Percentiles rank a stretch among this genome's conserved stretches.
Evolutionary conservation across 2,797 vertebrate species (phyloP).

Genomic region (Novumbra hubbsi): DNA sequence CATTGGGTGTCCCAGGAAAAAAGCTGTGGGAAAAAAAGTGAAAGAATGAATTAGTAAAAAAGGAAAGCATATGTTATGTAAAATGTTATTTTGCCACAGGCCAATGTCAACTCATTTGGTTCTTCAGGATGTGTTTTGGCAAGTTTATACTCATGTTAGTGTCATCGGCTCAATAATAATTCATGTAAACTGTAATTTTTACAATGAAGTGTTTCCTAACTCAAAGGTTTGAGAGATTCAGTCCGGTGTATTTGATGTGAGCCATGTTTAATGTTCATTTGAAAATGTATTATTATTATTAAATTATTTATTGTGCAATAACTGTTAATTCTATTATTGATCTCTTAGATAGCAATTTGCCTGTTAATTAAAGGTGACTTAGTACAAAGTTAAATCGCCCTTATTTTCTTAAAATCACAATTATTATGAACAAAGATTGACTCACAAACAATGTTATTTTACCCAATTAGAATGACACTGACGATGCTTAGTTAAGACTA

Average conservation of each 20-base stretch:
- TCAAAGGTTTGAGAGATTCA: constrained; percentile 3
- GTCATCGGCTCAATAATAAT: constrained; percentile 33
- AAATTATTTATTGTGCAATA: constrained; percentile 14
- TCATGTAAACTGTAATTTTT: constrained; percentile 40
- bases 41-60: constrained; percentile 29
- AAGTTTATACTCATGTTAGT: constrained; percentile 52
- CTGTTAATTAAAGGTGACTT: constrained; percentile 17
- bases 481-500: neutral
- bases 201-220: constrained; percentile 30
- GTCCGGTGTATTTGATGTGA: neutral
- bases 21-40: constrained; percentile 24
- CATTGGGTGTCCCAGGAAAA: constrained; percentile 41
- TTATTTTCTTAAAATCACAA: neutral
- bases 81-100: constrained; percentile 37
- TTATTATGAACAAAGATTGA: neutral
- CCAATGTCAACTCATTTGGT: constrained; percentile 45
- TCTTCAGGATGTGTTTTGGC: constrained; percentile 52
- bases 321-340: constrained; percentile 4
- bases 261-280: neutral
- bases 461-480: neutral
- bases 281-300: too few relatives aligned
- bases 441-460: neutral
- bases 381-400: neutral
- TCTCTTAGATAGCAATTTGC: neutral
- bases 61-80: constrained; percentile 45